These are phyloP conservation scores for Achroia grisella DNA, from an alignment of 1,140 invertebrate genomes.

Conservation along the genomic window DNA sequence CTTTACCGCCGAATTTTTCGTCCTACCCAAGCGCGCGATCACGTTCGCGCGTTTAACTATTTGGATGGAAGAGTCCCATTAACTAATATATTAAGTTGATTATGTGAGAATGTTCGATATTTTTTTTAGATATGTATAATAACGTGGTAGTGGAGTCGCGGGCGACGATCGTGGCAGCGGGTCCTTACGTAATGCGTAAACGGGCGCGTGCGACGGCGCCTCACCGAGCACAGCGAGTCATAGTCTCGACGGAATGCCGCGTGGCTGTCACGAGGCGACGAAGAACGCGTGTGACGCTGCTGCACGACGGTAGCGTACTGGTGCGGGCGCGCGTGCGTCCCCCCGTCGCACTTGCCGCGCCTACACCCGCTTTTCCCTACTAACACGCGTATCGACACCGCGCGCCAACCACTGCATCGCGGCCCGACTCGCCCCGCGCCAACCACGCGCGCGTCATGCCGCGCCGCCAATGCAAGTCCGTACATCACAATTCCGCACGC, in stretches of 20 bases:
- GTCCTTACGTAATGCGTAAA: slow-evolving; percentile 51
- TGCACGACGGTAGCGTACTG: slow-evolving; percentile 47
- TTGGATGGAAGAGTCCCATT: slow-evolving; percentile 8
- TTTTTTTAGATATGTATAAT: slow-evolving; percentile 31
- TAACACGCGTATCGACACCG: slow-evolving; percentile 60
- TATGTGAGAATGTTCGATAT: slow-evolving; percentile 19
- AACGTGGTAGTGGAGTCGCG: slow-evolving; percentile 11
- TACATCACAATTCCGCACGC: slow-evolving; percentile 17
- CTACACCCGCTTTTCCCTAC: slow-evolving; percentile 15
- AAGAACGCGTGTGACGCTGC: slow-evolving; percentile 34
- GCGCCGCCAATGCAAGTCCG: slow-evolving; percentile 17
- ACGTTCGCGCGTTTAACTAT: slow-evolving; percentile 15
- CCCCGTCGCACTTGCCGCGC: slow-evolving; percentile 18
- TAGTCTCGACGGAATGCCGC: slow-evolving; percentile 44
- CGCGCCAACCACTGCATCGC: slow-evolving; percentile 51
- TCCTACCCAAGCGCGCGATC: slow-evolving; percentile 20
- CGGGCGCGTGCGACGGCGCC: slow-evolving; percentile 45
- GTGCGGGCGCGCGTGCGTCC: slow-evolving; percentile 29
- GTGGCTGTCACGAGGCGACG: slow-evolving; percentile 33
- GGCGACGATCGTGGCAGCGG: slow-evolving; percentile 8
- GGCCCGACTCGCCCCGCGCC: slow-evolving; percentile 18
- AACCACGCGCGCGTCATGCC: slow-evolving; percentile 21
- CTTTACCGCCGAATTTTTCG: slow-evolving; percentile 19
- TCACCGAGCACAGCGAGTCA: slow-evolving; percentile 52
- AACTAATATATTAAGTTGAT: slow-evolving; percentile 14